A percentile compares a stretch with the other conserved stretches of the same genome.
phyloP scores from a whole-genome alignment of 2,888 invertebrate genomes.

The Philhelius pedissequus region DNA sequence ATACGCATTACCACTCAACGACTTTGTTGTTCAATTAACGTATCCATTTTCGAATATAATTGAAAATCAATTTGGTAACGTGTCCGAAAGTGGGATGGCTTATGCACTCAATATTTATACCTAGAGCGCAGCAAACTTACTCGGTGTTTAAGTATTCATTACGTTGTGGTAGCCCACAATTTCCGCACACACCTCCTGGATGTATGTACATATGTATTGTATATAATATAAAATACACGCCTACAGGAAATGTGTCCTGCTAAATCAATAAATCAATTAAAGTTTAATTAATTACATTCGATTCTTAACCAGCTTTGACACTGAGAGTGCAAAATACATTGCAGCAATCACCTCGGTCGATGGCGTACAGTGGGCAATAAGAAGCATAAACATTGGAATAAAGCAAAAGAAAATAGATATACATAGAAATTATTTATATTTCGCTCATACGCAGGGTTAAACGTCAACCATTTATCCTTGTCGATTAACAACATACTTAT shows the following conservation, averaged over 20 bases:
- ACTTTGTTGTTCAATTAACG: conserved; percentile 9
- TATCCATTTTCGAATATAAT: conserved; percentile 12
- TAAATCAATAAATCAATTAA: conserved; percentile 32
- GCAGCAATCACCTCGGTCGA: neutral
- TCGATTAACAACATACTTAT: no score
- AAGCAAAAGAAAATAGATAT: no score
- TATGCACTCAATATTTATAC: neutral
- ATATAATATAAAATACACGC: neutral
- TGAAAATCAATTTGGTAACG: conserved; percentile 30
- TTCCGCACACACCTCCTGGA: neutral
- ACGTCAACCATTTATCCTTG: no score
- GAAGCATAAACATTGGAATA: neutral
- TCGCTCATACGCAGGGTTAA: no score
- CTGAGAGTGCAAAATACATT: conserved; percentile 23
- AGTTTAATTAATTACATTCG: conserved; percentile 25
- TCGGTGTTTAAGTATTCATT: conserved; percentile 5
- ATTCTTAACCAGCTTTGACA: conserved; percentile 11
- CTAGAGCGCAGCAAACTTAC: no score
- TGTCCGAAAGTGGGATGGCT: neutral
- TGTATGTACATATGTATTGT: no score
- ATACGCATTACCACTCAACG: neutral
- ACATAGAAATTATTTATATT: no score
- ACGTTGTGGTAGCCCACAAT: neutral
- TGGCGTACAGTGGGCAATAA: neutral
- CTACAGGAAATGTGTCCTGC: conserved; percentile 2